Base-by-base conservation (phyloP, 2,113 vertebrate genomes). In the Corydoras maculifer region DNA sequence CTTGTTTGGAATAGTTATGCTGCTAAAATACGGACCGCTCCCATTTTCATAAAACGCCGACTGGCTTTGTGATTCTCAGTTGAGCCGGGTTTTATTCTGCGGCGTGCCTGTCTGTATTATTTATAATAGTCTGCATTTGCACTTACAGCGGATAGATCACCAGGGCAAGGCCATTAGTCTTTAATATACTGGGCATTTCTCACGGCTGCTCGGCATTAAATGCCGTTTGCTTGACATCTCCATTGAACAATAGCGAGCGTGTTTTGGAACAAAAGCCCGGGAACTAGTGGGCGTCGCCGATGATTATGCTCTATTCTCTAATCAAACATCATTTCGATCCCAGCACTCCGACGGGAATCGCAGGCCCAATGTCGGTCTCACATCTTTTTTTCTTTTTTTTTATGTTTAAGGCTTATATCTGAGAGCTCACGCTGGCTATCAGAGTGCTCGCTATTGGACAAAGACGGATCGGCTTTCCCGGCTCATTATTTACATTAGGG, bases 151-250 rank as follows among this genome's bases (percentile, higher is more conserved):
- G 83, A 90, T 79, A 71, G 80, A 90, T 87, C 68, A 82, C 73
- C 58, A 78, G 83, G 75, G 72, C 78, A 72, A 75, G 78, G 79
- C 74, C 84, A 88, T 88, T 88, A 87, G 83, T 81, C 83, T 80
- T 84, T 86, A 86, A 85, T 88, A 84, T 82, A 80, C 77, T 75
- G 79, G 83, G 81, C 82, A 84, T 85, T 84, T 86, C 81, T 85
- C 65, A 65, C 80, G 76, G 85, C 87, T 85, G 82, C 83, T 87
- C 84, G 86, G 84, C 81, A 80, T 79, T 78, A 86, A 87, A 86
- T 83, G 83, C 82, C 82, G 81, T 87, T 87, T 80, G 81, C 79
- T 77, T 80, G 81, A 82, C 82, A 77, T 58, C 53, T 79, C 69
- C 75, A 82, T 81, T 75, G 61, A 75, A 78, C 75, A 70, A 80